Base-by-base conservation (phyloP, 2,888 invertebrate genomes). In the Mimumesa dahlbomi region DNA sequence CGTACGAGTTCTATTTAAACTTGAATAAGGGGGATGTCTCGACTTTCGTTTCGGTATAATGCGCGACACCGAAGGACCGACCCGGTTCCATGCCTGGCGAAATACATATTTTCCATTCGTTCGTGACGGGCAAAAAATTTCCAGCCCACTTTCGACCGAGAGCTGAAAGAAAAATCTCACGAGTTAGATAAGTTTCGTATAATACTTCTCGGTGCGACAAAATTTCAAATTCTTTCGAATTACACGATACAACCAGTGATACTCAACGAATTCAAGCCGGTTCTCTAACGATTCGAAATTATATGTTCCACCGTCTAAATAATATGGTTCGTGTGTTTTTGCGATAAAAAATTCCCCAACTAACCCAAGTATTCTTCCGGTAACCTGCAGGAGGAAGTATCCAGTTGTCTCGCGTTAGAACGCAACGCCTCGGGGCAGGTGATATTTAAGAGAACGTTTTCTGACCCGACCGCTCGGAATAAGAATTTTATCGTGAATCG, bases 401-500 rank as follows among this genome's bases (percentile, higher is more conserved):
- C 45, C 46, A 43, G 36, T 25, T 45, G 65, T 53, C 62, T 61
- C 46, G 65, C 25, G 50, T 29, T 45, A 63, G 43, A 54, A 53
- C 43, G 54, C 42, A 42, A 62, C 29, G 43, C 54, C 53, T 16
- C 29, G 31, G 18, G 61, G 46, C 53, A 29, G 48, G 45, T 46
- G 54, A 65, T 65, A 62, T 61, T 38, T 42, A 59, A 52, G 58
- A 64, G 48, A 49, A 57, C 21, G 19, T 43, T 49, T 43, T 40
- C 49, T 22, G 45, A 25, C 19, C 19, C 19, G 19, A 34, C 36
- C 21, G 9, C 13, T 18, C 31, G 75, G 61, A 71, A 71, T 65
- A 67, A 58, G 79, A 64, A 71, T 61, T 62, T 59, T 31, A 70
- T 75, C 79, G 52, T 61, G 79, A 71, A 77, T 68, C 62, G 61